Conservation (phyloP, 2,888 invertebrate genomes). For the Octonoba sinensis region DNA sequence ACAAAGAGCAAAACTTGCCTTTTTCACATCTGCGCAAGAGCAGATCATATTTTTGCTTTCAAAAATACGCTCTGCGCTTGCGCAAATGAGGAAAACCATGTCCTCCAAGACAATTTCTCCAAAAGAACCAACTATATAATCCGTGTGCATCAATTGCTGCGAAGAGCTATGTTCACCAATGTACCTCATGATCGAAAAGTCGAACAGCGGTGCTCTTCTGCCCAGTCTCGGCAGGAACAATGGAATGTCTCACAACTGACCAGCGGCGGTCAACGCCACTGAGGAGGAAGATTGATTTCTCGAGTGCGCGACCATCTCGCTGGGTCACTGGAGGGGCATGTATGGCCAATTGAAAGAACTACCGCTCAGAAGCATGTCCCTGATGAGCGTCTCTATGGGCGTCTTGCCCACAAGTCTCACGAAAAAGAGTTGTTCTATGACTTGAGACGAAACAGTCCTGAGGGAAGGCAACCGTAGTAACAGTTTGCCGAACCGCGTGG, state of each 20-base stretch:
- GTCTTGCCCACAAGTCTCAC: slow-evolving; percentile 97
- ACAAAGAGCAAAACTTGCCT: too few species aligned
- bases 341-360: slow-evolving; percentile 99
- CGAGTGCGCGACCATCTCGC: slow-evolving; percentile 1
- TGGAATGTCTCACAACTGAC: slow-evolving; percentile 20
- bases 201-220: too few species aligned
- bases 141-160: too few species aligned
- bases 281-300: background rate
- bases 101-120: too few species aligned
- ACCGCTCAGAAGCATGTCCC: slow-evolving; percentile 96
- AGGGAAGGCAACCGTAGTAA: slow-evolving; percentile 92
- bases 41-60: too few species aligned
- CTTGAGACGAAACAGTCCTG: slow-evolving; percentile 88
- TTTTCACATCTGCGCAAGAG: too few species aligned
- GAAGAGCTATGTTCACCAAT: too few species aligned
- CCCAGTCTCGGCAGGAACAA: too few species aligned
- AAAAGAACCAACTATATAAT: too few species aligned
- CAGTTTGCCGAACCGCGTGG: slow-evolving; percentile 95
- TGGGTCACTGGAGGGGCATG: slow-evolving; percentile 75
- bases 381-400: slow-evolving; percentile 95
- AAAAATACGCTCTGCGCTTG: too few species aligned
- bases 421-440: slow-evolving; percentile 98
- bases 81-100: too few species aligned
- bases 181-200: too few species aligned
- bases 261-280: slow-evolving; percentile 54